These are phyloP conservation scores for Anhinga anhinga DNA, from an alignment of 2,113 vertebrate species.

Conservation along the genomic window DNA sequence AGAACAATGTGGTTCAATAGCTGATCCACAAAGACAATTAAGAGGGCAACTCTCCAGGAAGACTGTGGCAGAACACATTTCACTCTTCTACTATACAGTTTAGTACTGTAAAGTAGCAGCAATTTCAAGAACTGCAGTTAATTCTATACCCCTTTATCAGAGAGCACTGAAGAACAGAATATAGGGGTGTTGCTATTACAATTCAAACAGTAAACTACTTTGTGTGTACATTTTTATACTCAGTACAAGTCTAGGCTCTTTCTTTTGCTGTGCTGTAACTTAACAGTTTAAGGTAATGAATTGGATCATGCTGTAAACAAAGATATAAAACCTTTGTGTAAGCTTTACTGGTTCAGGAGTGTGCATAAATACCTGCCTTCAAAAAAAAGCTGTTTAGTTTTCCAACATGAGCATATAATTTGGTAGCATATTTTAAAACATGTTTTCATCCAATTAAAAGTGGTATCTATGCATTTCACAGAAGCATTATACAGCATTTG, in stretches of 20 bases:
- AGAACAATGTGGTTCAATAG: background rate
- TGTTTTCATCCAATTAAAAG: background rate
- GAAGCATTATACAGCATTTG: background rate
- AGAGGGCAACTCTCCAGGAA: slow-evolving; percentile 31
- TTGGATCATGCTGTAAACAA: background rate
- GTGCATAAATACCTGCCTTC: background rate
- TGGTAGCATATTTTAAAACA: background rate
- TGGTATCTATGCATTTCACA: slow-evolving; percentile 26
- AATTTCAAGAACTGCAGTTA: background rate
- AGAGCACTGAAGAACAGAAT: background rate
- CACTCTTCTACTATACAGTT: background rate
- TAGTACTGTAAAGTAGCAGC: slow-evolving; percentile 11
- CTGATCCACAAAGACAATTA: background rate
- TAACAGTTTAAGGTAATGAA: background rate
- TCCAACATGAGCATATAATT: background rate
- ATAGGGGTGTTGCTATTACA: slow-evolving; percentile 5
- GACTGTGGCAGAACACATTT: background rate
- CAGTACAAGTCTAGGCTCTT: background rate
- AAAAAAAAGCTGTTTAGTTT: background rate
- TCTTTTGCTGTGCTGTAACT: background rate
- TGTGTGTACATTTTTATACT: background rate
- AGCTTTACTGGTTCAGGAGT: background rate
- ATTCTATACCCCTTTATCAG: background rate
- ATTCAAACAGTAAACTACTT: background rate
- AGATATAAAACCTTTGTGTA: background rate